A percentile compares a stretch with the other conserved stretches of the same genome.
phyloP scores from a whole-genome alignment of 2,113 vertebrate genomes.

The Camelus dromedarius region DNA sequence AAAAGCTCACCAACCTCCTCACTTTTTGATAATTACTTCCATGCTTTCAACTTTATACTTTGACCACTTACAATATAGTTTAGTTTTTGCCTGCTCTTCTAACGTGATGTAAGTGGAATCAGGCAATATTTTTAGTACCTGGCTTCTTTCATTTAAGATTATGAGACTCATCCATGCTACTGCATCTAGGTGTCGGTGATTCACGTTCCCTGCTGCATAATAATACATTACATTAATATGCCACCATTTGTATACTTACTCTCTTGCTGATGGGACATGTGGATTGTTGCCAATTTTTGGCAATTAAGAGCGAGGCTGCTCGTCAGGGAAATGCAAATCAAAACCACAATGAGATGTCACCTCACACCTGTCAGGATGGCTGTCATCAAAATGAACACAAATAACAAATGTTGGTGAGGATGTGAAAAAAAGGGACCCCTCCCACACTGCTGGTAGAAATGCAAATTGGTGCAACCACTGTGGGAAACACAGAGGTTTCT shows the following conservation, averaged over 20 bases:
- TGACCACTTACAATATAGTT: not conserved
- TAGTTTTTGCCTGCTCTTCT: not conserved
- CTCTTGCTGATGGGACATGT: not conserved
- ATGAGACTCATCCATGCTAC: not conserved
- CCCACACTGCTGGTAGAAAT: no score
- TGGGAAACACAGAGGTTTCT: no score
- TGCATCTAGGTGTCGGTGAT: not conserved
- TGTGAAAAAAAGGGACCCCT: no score
- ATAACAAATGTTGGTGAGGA: no score
- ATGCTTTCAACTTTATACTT: not conserved
- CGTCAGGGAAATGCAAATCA: no score
- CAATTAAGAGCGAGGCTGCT: not conserved
- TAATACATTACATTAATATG: not conserved
- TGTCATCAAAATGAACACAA: no score
- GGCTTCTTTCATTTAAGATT: not conserved
- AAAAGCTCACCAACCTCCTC: not conserved
- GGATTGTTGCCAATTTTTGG: not conserved
- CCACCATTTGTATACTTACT: not conserved
- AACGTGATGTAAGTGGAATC: not conserved
- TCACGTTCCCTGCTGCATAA: not conserved
- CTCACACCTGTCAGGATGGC: no score
- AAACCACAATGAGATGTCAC: no score
- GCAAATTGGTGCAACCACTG: no score
- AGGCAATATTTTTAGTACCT: not conserved
- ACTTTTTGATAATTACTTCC: not conserved